These are phyloP conservation scores for Helicolenus hilgendorfi DNA, from an alignment of 2,797 vertebrate genomes.

Conservation along the genomic window DNA sequence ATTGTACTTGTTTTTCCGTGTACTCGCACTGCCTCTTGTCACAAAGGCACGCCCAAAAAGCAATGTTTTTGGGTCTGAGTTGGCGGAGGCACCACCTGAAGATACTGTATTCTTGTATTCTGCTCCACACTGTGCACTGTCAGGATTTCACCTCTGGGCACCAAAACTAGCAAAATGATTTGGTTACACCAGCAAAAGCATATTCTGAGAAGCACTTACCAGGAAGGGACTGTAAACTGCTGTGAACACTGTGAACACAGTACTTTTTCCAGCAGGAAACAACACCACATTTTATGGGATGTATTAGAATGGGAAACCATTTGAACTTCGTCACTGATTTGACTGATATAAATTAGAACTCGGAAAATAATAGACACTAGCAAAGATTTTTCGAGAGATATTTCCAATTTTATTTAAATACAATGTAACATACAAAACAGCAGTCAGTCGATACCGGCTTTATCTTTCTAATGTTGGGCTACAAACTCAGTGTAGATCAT, in stretches of 20 bases:
- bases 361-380: not conserved
- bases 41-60: not conserved
- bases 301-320: not conserved
- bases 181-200: not conserved
- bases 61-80: not conserved
- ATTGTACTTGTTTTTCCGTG: conserved; percentile 19
- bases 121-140: not conserved
- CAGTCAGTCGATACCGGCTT: not conserved
- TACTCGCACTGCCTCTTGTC: not conserved
- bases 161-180: conserved; percentile 30
- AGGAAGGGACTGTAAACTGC: not conserved
- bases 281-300: not conserved
- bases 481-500: conserved; percentile 9
- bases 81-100: not conserved
- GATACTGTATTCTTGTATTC: not conserved
- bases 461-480: not conserved
- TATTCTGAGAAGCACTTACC: not conserved
- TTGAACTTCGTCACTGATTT: not conserved
- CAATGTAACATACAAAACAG: not conserved
- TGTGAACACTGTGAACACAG: not conserved
- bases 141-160: not conserved
- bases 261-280: not conserved
- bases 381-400: not conserved
- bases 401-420: not conserved
- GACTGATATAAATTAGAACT: not conserved